phyloP scores from a whole-genome alignment of 2,797 vertebrate genomes.

The Lacerta agilis region DNA sequence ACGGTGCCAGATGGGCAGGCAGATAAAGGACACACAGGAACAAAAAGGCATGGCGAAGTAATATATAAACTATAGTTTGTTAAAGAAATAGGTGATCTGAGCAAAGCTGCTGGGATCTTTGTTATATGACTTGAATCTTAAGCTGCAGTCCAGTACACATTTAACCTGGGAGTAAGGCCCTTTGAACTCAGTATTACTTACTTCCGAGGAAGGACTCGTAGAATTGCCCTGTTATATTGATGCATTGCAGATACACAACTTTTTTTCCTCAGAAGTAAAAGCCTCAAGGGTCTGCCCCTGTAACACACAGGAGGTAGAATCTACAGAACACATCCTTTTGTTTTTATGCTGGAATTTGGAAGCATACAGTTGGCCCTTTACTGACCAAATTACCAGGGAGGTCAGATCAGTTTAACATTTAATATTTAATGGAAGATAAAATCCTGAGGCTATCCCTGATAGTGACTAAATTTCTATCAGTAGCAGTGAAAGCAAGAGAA shows the following conservation, averaged over 20 bases:
- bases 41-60: not conserved
- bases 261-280: no score
- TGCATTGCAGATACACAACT: not conserved
- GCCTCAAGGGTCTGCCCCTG: no score
- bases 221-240: not conserved
- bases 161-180: not conserved
- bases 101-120: not conserved
- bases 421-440: no score
- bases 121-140: not conserved
- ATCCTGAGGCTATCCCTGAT: no score
- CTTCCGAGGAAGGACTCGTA: not conserved
- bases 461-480: no score
- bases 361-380: no score
- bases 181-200: not conserved
- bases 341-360: not conserved
- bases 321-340: no score
- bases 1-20: no score
- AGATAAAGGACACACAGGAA: not conserved
- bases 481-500: no score
- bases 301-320: no score
- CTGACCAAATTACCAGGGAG: no score
- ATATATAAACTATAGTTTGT: not conserved
- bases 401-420: no score
- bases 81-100: not conserved
- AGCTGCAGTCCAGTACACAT: not conserved